Base-by-base conservation (phyloP, 2,888 invertebrate species). In the Callinectes sapidus region DNA sequence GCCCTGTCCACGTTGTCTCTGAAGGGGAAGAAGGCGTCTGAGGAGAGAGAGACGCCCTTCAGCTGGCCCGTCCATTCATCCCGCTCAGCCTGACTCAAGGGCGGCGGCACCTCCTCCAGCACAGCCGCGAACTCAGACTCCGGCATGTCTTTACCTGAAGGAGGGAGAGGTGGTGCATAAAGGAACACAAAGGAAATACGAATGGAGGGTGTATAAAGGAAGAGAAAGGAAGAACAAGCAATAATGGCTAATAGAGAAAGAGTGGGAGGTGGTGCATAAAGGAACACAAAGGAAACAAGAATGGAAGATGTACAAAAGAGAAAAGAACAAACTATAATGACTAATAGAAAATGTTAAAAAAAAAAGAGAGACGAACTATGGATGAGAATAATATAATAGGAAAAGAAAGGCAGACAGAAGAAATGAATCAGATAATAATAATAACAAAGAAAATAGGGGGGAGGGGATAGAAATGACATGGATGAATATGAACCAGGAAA, bases 1-100 rank as follows among this genome's bases (percentile, higher is more conserved):
- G 99, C 99, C 95, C 99, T 96, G 95, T 99, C 99, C 92, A 99
- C 97, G 95, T 99, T 99, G 95, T 99, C 99, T 95, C 99, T 97
- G 97, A 99, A 99, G 54, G 99, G 99, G 96, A 99, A 99, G 97
- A 99, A 99, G 0, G 99, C 99, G 96, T 99, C 99, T 0, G 99
- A 99, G 28, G 98, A 98, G 39, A 99, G 96, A 5, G 98, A 97
- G 2, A 98, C 98, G 48, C 97, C 97, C 94, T 97, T 97, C 95
- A 96, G 95, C 94, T 96, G 94, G 13, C 94, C 94, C 42, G 97
- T 95, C 98, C 98, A 98, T 5, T 97, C 96, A 0, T 96, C 95
- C 93, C 97, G 97, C 95, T 98, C 97, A 77, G 96, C 96, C 88
- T 97, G 96, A 0, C 97, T 97, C 39, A 99, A 96, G 87, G 97